A percentile compares a stretch with the other conserved stretches of the same genome.
Conservation (phyloP, 2,797 vertebrate species). For the Pagetopsis macropterus region DNA sequence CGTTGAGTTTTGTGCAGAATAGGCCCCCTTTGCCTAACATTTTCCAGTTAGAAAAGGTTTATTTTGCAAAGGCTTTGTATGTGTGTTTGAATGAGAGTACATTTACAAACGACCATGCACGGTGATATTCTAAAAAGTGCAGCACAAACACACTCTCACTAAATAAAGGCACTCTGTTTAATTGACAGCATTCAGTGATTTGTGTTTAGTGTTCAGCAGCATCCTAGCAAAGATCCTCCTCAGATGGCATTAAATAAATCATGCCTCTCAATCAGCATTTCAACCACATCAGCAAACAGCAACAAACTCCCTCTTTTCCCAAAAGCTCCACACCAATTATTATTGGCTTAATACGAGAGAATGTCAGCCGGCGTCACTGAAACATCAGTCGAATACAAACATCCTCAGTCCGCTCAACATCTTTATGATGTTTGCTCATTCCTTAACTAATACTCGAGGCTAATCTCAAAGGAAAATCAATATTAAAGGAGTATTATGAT, state of each 20-base stretch:
- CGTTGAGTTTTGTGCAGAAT: too few relatives aligned
- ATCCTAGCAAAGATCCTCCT: constrained; percentile 55
- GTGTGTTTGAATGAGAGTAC: constrained; percentile 39
- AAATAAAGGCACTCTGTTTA: constrained; percentile 73
- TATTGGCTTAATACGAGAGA: constrained; percentile 27
- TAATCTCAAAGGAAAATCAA: constrained; percentile 21
- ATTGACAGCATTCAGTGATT: constrained; percentile 72
- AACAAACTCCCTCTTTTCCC: constrained; percentile 24
- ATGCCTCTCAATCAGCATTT: constrained; percentile 57
- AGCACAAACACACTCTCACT: constrained; percentile 26
- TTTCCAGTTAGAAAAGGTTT: too few relatives aligned
- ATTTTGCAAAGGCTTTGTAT: constrained; percentile 23
- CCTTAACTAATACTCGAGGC: constrained; percentile 24
- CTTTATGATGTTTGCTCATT: constrained; percentile 40
- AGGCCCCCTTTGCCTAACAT: too few relatives aligned
- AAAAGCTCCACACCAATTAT: constrained; percentile 31
- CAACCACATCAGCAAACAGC: constrained; percentile 50
- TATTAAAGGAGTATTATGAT: constrained; percentile 39
- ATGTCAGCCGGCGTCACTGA: constrained; percentile 32
- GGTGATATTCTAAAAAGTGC: constrained; percentile 24
- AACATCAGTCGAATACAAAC: constrained; percentile 25
- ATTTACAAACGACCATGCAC: constrained; percentile 51
- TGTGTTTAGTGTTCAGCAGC: constrained; percentile 63
- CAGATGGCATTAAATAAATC: constrained; percentile 37
- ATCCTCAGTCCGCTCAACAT: constrained; percentile 8